Evolutionary conservation across 2,888 invertebrate genomes (phyloP), one percentile per base, ranked within the genome.

Genomic region (Calameuta idolon): DNA sequence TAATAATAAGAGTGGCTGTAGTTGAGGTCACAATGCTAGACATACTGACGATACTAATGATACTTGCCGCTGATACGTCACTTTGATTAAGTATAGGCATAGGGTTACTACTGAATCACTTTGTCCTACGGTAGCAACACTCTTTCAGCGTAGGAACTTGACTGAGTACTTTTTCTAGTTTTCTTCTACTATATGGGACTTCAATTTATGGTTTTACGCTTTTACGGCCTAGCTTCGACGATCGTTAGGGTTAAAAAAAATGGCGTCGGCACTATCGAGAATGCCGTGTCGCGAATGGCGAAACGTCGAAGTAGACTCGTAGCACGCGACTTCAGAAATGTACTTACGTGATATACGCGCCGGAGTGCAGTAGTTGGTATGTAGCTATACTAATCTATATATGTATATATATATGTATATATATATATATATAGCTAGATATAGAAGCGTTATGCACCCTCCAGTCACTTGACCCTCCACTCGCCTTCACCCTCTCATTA

Each of bases 291-390:
- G 31, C 55, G 23, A 55, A 9, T 23, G 55, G 55, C 2, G 23
- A 55, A 55, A 55, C 31, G 31, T 71, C 71, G 71, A 71, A 71
- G 71, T 31, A 34, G 71, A 71, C 71, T 71, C 71, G 71, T 33
- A 33, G 31, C 71, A 71, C 34, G 71, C 71, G 31, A 71, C 71
- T 71, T 31, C 71, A 34, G 31, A 31, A 71, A 34, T 71, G 71
- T 34, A 71, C 55, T 55, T 55, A 55, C 55, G 55, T 55, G 23
- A 55, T 23, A 55, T 23, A 55, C 23, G 23, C 23, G 23, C 9
- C 2, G 23, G 23, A 55, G 55, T 55, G 55, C 55, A 23, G 23
- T 23, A 9, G 23, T 9, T 23, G 23, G 9, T 55, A 23, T 23
- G 23, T 55, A 55, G 55, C 23, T 55, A 55, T 55, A 55, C 23